These are phyloP conservation scores for Benitochromis conjunctus DNA, from an alignment of 2,113 vertebrate species.

Conservation along the genomic window DNA sequence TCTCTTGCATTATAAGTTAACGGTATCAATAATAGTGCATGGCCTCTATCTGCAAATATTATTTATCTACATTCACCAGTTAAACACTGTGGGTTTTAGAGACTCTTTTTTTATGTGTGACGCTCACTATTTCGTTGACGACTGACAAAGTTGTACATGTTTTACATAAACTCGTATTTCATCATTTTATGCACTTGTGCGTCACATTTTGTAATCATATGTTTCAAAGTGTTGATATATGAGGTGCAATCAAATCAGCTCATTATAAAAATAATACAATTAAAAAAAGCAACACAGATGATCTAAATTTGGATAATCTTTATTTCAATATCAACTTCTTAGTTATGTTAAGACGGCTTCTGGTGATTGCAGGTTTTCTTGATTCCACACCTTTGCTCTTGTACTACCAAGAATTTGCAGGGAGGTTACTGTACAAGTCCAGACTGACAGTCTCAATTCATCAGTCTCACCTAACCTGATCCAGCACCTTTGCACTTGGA, in stretches of 20 bases:
- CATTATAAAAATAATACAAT: neutral
- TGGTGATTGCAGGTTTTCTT: neutral
- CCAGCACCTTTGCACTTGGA: neutral
- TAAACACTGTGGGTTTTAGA: neutral
- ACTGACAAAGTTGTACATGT: neutral
- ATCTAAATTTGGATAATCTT: neutral
- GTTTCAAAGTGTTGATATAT: neutral
- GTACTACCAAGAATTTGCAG: neutral
- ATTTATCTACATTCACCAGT: neutral
- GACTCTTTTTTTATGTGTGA: neutral
- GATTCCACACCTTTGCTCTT: neutral
- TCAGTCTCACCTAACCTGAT: neutral
- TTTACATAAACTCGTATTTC: neutral
- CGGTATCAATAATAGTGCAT: neutral
- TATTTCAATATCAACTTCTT: neutral
- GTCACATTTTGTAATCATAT: neutral
- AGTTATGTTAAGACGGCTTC: neutral
- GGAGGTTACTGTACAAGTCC: neutral
- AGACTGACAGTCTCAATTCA: neutral
- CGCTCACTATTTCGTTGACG: neutral
- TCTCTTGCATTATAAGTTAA: neutral
- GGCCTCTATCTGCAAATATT: neutral
- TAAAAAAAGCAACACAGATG: neutral
- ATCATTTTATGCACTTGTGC: neutral
- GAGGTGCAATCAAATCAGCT: neutral